Evolutionary conservation across 2,797 vertebrate species (phyloP), one percentile per base, ranked within the genome.

Genomic region (Scleropages formosus): DNA sequence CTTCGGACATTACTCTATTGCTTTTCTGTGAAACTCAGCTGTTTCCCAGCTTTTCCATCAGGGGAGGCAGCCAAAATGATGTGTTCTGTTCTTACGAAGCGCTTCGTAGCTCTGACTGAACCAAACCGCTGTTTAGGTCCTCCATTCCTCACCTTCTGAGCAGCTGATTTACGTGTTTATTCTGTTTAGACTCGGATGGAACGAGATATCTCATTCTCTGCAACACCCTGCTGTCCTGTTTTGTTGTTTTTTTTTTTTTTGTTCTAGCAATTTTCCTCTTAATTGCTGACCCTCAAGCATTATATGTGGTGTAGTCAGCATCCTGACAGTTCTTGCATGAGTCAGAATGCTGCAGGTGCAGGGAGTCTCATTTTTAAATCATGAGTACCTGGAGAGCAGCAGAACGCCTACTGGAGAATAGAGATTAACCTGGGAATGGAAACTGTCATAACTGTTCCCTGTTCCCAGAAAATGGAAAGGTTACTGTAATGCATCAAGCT

Each of bases 221-320:
- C 60, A 85, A 78, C 85, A 87, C 86, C 88, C 85, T 39, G 31
- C 79, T 76, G 72, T 73, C 75, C 0, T 56, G 72, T 70, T 64
- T 84, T 1, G 80, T 68, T 84, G 85, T 89, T 89, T 86, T 84
- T 85, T 89, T 89, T 86, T 82, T 80, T 4, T 58, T 58, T 13
- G 13, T 4, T 58, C 11, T n/a, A 58, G 53, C 18, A 10, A 11
- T 61, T 59, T 79, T 73, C 71, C 70, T 53, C 66, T 79, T 74
- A 74, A 84, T 75, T 51, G 11, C 20, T 8, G 26, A 82, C 83
- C 82, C 69, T 72, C 31, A 74, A 79, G 81, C 78, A 59, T 63
- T 16, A 22, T 39, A 53, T 71, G 53, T 66, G 77, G 70, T n/a
- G 47, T 58, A 53, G 72, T 81, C 46, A 58, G 78, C 31, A 39